Conservation (phyloP, 2,113 vertebrate genomes). For the Macquaria australasica region DNA sequence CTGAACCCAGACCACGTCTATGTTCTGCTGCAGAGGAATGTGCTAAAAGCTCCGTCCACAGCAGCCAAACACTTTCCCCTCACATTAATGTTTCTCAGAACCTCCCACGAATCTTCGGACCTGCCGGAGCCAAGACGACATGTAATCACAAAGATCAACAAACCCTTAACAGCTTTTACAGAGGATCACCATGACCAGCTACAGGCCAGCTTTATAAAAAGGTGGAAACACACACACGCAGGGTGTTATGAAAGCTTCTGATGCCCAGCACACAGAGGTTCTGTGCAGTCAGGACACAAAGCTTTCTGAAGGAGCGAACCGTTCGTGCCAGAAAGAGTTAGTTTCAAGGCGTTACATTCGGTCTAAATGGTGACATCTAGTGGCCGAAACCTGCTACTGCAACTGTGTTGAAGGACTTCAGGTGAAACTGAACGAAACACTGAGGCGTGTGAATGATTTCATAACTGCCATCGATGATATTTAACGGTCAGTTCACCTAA, state of each 20-base stretch:
- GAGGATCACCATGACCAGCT: conserved; percentile 10
- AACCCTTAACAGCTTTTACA: conserved; percentile 48
- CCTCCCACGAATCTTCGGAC: conserved; percentile 61
- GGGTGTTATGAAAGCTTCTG: conserved; percentile 14
- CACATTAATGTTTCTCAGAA: conserved; percentile 53
- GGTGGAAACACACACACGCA: background rate
- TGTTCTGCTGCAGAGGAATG: conserved; percentile 56
- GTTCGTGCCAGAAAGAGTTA: background rate
- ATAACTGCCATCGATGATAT: background rate
- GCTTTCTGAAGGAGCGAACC: background rate
- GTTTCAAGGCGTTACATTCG: background rate
- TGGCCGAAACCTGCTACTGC: background rate
- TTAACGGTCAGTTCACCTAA: background rate
- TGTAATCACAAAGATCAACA: conserved; percentile 67
- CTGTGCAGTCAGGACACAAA: conserved; percentile 13
- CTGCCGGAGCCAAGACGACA: conserved; percentile 49
- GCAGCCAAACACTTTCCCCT: conserved; percentile 53
- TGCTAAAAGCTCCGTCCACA: conserved; percentile 59
- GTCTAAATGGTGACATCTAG: background rate
- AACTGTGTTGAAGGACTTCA: background rate
- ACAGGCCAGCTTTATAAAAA: background rate
- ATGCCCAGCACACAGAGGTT: conserved; percentile 1
- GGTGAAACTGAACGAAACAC: background rate
- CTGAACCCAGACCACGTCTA: conserved; percentile 58
- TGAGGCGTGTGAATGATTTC: background rate